Evolutionary conservation across 2,888 invertebrate genomes (phyloP).

Genomic region (Ophion costatus): DNA sequence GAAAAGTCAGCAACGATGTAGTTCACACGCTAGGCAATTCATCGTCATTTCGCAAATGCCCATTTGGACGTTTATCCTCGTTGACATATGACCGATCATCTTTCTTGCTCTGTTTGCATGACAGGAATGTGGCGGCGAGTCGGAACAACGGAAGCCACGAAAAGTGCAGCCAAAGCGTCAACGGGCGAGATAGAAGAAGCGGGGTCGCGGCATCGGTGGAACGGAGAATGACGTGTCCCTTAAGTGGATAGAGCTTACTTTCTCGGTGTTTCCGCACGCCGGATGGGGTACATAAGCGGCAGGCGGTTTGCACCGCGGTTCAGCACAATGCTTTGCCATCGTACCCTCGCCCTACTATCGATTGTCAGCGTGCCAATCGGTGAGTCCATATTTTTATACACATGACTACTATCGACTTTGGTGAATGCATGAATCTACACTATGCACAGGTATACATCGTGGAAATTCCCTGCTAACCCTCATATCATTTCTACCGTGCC

Average conservation of each 20-base stretch:
- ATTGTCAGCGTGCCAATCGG: slow-evolving; percentile 81
- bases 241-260: slow-evolving; percentile 62
- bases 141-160: slow-evolving; percentile 38
- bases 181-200: slow-evolving; percentile 34
- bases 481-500: no score
- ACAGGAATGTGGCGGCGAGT: slow-evolving; percentile 54
- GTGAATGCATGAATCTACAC: slow-evolving; percentile 8
- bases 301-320: slow-evolving; percentile 71
- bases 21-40: no score
- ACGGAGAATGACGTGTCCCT: slow-evolving; percentile 62
- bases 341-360: slow-evolving; percentile 74
- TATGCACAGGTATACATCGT: neutral
- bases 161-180: slow-evolving; percentile 50
- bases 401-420: slow-evolving; percentile 6
- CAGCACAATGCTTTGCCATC: slow-evolving; percentile 80
- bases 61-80: neutral
- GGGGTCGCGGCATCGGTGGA: slow-evolving; percentile 9
- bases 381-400: slow-evolving; percentile 71
- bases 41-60: no score
- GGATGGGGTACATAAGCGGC: slow-evolving; percentile 68
- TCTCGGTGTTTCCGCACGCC: slow-evolving; percentile 70
- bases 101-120: slow-evolving; percentile 7
- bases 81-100: neutral
- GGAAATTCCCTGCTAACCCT: no score
- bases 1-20: no score